These are phyloP conservation scores for Stegophylla sp. DNA, from an alignment of 2,888 invertebrate species.

Conservation along the genomic window DNA sequence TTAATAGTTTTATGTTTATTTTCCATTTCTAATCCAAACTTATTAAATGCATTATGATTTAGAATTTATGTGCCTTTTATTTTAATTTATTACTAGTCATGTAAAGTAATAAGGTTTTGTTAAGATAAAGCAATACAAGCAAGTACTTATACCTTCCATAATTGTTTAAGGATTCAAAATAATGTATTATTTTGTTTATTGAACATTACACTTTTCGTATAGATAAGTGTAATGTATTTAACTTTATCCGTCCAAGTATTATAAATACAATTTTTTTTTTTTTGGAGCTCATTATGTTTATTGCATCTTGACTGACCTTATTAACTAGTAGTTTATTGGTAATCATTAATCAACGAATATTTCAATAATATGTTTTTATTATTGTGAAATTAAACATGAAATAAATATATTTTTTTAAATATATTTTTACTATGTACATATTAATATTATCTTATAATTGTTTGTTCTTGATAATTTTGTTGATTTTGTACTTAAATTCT, in stretches of 20 bases:
- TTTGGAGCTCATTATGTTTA: constrained; percentile 20
- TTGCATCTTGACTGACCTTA: constrained; percentile 29
- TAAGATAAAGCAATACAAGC: neutral
- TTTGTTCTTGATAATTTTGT: neutral
- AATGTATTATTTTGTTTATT: constrained; percentile 17
- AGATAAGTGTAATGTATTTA: neutral
- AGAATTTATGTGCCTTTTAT: constrained; percentile 50
- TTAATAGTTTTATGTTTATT: neutral
- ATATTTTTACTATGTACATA: neutral
- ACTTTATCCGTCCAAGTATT: constrained; percentile 26
- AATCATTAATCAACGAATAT: constrained; percentile 19
- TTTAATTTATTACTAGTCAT: constrained; percentile 47
- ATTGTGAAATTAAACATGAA: neutral
- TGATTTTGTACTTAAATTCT: neutral
- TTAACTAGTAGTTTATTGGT: neutral
- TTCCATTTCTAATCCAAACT: constrained; percentile 2
- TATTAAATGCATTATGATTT: constrained; percentile 14
- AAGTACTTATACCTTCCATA: constrained; percentile 26
- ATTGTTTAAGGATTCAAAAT: constrained; percentile 1
- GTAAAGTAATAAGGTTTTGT: constrained; percentile 38
- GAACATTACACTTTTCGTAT: constrained; percentile 3
- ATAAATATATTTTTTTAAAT: neutral
- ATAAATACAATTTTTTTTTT: neutral
- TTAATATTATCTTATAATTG: constrained; percentile 5
- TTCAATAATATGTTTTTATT: constrained; percentile 12